Evolutionary conservation across 2,797 vertebrate genomes (phyloP).

Genomic region (Otus scops): DNA sequence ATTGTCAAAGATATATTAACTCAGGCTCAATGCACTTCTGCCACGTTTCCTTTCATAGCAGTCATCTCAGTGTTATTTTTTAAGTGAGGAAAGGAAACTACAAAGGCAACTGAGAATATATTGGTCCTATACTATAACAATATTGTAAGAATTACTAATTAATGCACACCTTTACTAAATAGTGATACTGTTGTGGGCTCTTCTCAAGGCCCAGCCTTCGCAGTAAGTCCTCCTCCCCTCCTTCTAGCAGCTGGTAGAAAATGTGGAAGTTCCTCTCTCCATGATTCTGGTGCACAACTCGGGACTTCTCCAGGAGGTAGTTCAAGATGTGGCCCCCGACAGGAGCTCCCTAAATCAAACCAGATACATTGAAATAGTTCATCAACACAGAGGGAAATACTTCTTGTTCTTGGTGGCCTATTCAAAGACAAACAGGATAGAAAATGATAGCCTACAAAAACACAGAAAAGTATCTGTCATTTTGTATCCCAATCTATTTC

Average conservation of each 20-base stretch:
- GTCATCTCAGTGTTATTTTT: background rate
- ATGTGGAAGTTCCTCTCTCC: slow-evolving; percentile 98
- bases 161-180: slow-evolving; percentile 87
- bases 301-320: slow-evolving; percentile 98
- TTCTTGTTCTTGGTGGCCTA: background rate
- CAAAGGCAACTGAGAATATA: background rate
- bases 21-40: background rate
- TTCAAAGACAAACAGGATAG: background rate
- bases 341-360: slow-evolving; percentile 86
- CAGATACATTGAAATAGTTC: background rate
- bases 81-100: background rate
- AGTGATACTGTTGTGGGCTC: slow-evolving; percentile 93
- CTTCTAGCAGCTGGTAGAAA: slow-evolving; percentile 97
- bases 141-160: background rate
- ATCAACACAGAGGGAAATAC: background rate
- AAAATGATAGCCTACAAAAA: background rate
- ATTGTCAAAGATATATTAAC: background rate
- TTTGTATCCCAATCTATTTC: background rate
- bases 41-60: background rate
- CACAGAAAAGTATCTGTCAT: background rate
- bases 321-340: slow-evolving; percentile 97
- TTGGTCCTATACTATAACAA: rapidly evolving
- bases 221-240: slow-evolving; percentile 92
- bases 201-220: slow-evolving; percentile 92
- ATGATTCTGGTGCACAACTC: slow-evolving; percentile 95